Conservation (phyloP, 1,140 invertebrate species). For the Leucophenga varia region DNA sequence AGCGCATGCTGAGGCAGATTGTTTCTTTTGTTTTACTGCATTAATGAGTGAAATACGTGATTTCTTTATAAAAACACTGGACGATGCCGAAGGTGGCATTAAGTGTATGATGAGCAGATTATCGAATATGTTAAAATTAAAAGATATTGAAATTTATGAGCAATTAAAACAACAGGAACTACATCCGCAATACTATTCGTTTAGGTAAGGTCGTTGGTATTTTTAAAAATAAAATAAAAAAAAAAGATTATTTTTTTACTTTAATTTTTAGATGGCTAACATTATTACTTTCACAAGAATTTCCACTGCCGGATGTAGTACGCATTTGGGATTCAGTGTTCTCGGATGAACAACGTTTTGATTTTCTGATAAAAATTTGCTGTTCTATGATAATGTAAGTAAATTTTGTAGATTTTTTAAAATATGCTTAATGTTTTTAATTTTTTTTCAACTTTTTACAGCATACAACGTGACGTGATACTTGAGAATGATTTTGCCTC, state of each 20-base stretch:
- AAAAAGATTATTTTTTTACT: too few species aligned
- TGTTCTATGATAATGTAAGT: constrained; percentile 95
- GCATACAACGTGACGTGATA: constrained; percentile 79
- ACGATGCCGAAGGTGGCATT: constrained; percentile 88
- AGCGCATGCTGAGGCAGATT: constrained; percentile 94
- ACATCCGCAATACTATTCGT: constrained; percentile 94
- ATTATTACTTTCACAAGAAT: constrained; percentile 95
- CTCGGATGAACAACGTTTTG: constrained; percentile 83
- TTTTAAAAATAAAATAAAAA: background rate
- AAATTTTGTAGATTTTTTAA: too few species aligned
- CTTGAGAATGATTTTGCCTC: constrained; percentile 84
- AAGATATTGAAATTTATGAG: constrained; percentile 77
- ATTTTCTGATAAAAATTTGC: constrained; percentile 88
- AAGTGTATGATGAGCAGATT: constrained; percentile 82
- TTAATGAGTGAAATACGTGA: constrained; percentile 96
- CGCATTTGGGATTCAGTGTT: constrained; percentile 96
- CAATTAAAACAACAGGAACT: constrained; percentile 80
- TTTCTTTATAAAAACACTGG: constrained; percentile 94
- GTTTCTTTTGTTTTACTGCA: constrained; percentile 97
- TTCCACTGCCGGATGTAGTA: constrained; percentile 92
- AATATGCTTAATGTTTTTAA: background rate
- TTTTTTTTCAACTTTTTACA: constrained; percentile 58
- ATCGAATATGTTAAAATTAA: constrained; percentile 70
- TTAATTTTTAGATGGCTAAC: constrained; percentile 84
- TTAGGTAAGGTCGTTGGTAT: constrained; percentile 67